Evolutionary conservation across 2,888 invertebrate species (phyloP).

Genomic region (Trissolcus japonicus): DNA sequence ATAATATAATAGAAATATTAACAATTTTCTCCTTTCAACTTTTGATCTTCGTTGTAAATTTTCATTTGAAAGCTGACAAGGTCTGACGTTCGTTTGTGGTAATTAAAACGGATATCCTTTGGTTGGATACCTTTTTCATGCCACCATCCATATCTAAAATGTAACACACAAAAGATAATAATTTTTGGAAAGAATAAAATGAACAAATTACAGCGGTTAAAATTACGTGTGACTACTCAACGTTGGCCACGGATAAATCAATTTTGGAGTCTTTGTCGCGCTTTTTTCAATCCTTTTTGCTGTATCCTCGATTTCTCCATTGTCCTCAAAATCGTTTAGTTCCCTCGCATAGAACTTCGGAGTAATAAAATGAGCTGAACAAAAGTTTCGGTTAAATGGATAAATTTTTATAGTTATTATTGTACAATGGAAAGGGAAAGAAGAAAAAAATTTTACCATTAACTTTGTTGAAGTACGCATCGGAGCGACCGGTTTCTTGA

Average conservation of each 20-base stretch:
- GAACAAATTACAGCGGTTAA: neutral
- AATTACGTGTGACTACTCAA: slow-evolving; percentile 68
- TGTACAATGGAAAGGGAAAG: neutral
- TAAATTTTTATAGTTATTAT: neutral
- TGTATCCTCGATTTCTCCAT: slow-evolving; percentile 53
- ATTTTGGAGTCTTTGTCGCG: slow-evolving; percentile 60
- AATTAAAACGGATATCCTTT: slow-evolving; percentile 63
- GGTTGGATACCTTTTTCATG: slow-evolving; percentile 65
- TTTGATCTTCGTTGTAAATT: slow-evolving; percentile 66
- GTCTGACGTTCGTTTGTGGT: slow-evolving; percentile 68
- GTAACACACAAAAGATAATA: neutral
- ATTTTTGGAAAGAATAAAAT: neutral
- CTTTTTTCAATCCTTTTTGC: slow-evolving; percentile 59
- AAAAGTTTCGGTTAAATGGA: neutral
- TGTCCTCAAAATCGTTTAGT: slow-evolving; percentile 42
- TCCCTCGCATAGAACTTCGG: slow-evolving; percentile 69
- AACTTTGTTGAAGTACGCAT: slow-evolving; percentile 60
- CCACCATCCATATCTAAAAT: slow-evolving; percentile 71
- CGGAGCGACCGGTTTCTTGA: slow-evolving; percentile 66
- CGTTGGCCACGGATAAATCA: slow-evolving; percentile 61
- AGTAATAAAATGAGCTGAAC: slow-evolving; percentile 65
- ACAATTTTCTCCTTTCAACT: slow-evolving; percentile 56
- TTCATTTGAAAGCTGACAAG: slow-evolving; percentile 65
- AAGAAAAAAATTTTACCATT: slow-evolving; percentile 60
- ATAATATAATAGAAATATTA: neutral